Evolutionary conservation across 2,797 vertebrate species (phyloP), one percentile per base, ranked within the genome.

Genomic region (Strix occidentalis): DNA sequence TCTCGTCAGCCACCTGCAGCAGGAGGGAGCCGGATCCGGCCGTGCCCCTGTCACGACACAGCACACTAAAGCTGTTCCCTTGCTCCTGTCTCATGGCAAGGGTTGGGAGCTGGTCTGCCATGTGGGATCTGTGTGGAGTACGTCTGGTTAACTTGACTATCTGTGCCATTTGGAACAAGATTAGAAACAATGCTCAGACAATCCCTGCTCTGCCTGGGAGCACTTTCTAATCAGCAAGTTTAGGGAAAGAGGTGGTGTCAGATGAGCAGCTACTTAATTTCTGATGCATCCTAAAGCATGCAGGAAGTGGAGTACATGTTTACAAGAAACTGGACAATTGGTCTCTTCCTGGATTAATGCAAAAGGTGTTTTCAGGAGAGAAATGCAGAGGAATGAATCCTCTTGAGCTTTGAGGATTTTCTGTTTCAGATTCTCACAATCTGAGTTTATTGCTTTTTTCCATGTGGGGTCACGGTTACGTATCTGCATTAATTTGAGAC

Each of bases 221-320:
- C 84, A 19, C 54, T 89, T 80, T 85, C 80, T 82, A 85, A 95
- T 93, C 92, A 58, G 57, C 1, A 46, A 80, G 23, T 90, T 95
- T 37, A 80, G 68, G 74, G 48, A 45, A 66, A 64, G 81, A 85
- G 51, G 35, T 0, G 1, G 51, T 48, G 78, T 80, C 90, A 85
- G 81, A 75, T 31, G 71, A 96, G 46, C 87, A 85, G 89, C 63
- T 50, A 66, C 33, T 83, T 87, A 43, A 64, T 77, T 83, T 43
- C 71, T 77, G 56, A 50, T 57, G 68, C 48, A 35, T 58, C 61
- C 58, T 25, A 31, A 39, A 78, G 35, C 78, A 25, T 4, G 15
- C 75, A 74, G 68, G n/a, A 82, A 79, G 71, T 8, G 13, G 68
- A 28, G 37, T 12, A 19, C 13, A 1, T 7, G 48, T 15, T 77